phyloP scores from a whole-genome alignment of 2,113 vertebrate species.

The Smithornis capensis region DNA sequence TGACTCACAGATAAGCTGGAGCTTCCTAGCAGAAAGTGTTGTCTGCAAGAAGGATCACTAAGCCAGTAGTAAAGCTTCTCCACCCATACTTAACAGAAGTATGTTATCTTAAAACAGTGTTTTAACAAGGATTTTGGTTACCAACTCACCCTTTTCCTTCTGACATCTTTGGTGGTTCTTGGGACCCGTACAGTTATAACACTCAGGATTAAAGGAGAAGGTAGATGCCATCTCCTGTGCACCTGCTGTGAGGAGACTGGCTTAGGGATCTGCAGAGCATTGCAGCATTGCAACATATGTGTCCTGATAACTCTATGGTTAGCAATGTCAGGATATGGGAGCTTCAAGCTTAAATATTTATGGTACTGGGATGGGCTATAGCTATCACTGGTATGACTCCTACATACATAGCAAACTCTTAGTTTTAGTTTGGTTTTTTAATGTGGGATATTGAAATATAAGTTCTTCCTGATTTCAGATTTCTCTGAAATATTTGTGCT shows the following conservation, averaged over 20 bases:
- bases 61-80: neutral
- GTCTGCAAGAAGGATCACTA: neutral
- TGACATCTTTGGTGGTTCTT: neutral
- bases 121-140: neutral
- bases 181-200: neutral
- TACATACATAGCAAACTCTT: neutral
- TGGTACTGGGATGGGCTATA: neutral
- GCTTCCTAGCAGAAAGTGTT: neutral
- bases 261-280: neutral
- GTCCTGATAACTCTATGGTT: neutral
- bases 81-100: neutral
- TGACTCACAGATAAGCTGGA: neutral
- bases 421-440: neutral
- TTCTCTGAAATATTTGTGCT: neutral
- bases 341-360: neutral
- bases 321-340: neutral
- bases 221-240: neutral
- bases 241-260: no score
- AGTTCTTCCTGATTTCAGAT: neutral
- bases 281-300: fast-evolving
- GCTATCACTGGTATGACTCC: neutral
- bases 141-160: neutral
- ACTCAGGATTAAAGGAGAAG: neutral
- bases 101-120: neutral
- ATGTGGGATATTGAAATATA: neutral